Evolutionary conservation across 2,888 invertebrate species (phyloP).

Genomic region (Chalcosyrphus nemorum): DNA sequence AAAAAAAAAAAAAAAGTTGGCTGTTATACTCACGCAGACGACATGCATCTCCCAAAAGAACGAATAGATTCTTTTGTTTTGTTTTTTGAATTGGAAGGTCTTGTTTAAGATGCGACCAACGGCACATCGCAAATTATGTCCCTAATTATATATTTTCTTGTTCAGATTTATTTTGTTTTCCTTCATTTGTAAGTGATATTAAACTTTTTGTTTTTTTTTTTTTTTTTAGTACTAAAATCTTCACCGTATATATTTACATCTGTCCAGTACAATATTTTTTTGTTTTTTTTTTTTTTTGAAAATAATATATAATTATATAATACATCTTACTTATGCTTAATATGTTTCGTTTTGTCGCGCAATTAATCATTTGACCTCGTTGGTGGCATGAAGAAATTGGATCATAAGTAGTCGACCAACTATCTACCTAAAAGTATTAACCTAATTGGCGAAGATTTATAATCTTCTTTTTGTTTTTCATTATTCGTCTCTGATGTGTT

Average conservation of each 20-base stretch:
- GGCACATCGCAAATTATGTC: conserved; percentile 77
- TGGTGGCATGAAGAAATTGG: conserved; percentile 29
- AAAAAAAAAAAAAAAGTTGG: not conserved
- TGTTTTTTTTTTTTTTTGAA: conserved; percentile 22
- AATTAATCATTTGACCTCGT: conserved; percentile 23
- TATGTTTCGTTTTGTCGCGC: conserved; percentile 30
- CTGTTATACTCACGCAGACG: not conserved
- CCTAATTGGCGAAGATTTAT: conserved; percentile 49
- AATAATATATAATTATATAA: conserved; percentile 51
- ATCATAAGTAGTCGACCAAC: conserved; percentile 31
- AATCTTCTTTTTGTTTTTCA: conserved; percentile 34
- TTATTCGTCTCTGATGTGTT: conserved; percentile 10
- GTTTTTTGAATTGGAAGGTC: conserved; percentile 75
- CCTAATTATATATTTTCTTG: conserved; percentile 11
- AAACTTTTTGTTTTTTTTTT: conserved; percentile 27
- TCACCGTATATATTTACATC: conserved; percentile 64
- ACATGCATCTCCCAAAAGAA: conserved; percentile 6
- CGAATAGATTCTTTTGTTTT: not conserved
- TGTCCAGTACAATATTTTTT: conserved; percentile 45
- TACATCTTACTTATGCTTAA: conserved; percentile 54
- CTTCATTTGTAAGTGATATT: conserved; percentile 52
- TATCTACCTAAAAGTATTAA: conserved; percentile 21
- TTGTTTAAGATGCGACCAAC: conserved; percentile 81
- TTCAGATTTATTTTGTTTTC: conserved; percentile 9
- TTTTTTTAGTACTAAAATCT: conserved; percentile 48